Evolutionary conservation across 2,888 invertebrate genomes (phyloP), one percentile per base, ranked within the genome.

Genomic region (Lycophotia porphyrea): DNA sequence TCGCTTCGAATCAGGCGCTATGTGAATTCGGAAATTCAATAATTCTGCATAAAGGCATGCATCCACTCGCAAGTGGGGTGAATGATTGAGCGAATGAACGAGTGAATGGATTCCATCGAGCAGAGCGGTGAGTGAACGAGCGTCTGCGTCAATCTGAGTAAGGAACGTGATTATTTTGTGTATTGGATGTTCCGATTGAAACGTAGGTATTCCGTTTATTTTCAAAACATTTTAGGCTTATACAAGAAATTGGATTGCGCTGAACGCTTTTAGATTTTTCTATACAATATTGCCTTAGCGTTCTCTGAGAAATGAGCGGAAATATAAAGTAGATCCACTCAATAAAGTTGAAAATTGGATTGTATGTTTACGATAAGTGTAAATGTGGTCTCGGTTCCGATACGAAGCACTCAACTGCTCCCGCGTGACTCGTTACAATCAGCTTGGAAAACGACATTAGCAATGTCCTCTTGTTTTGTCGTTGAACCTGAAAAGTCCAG

Each of bases 41-140:
- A 94, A 93, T 93, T 93, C 91, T 93, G 93, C 93, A 93, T 94
- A 93, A 93, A 93, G 92, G 89, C 90, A 87, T 93, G 94, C 93
- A 93, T 91, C 92, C 90, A 92, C 91, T 93, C 90, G 85, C 90
- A 88, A 88, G 90, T 87, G 82, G 88, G 88, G 87, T 93, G 92
- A 93, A 91, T 92, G 93, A 94, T 93, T 92, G 93, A 91, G 91
- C 89, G 93, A 92, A 91, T 92, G 93, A 91, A 86, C 90, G 89
- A 90, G 82, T 92, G 93, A 93, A 93, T 92, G 90, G 92, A 89
- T 89, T 91, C 91, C 90, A 90, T 92, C 91, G 89, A 89, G 90
- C 80, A 82, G 75, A 88, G 87, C 87, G 84, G 86, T 87, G 89
- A 87, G 85, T 87, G 90, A 88, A 87, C 87, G 89, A 87, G 85